Evolutionary conservation across 2,888 invertebrate genomes (phyloP).

Genomic region (Arrhopalites spinosus): DNA sequence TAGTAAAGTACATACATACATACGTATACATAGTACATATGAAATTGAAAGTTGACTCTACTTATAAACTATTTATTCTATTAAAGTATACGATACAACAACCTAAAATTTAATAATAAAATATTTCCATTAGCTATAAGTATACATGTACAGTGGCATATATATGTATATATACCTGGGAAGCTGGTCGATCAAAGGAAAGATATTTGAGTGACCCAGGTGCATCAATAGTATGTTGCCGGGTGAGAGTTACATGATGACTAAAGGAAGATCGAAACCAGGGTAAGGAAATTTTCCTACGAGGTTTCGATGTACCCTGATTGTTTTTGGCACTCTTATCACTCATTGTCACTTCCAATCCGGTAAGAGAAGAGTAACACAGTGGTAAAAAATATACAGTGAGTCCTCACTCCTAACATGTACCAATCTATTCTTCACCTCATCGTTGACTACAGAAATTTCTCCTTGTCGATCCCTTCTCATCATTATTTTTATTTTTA

Average conservation of each 20-base stretch:
- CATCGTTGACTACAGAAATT: conserved; percentile 31
- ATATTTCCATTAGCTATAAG: not conserved
- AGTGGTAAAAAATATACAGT: not conserved
- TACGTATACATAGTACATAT: not conserved
- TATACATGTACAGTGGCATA: not conserved
- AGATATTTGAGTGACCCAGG: conserved; percentile 81
- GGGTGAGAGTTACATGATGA: conserved; percentile 70
- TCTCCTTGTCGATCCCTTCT: conserved; percentile 8
- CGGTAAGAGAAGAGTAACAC: not conserved
- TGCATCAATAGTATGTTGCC: conserved; percentile 89
- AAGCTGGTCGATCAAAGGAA: conserved; percentile 44
- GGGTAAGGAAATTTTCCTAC: conserved; percentile 84
- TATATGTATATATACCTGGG: conserved; percentile 28
- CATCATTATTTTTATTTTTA: too few species aligned
- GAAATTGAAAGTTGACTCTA: not conserved
- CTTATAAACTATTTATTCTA: not conserved
- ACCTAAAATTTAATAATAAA: too few species aligned
- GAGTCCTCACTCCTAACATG: not conserved
- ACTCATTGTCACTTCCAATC: conserved; percentile 40
- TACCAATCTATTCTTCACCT: conserved; percentile 26
- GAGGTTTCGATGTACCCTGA: conserved; percentile 58
- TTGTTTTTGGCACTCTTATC: conserved; percentile 42
- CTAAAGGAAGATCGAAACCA: conserved; percentile 84
- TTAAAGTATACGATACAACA: not conserved
- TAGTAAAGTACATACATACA: not conserved